Conservation (phyloP, 2,113 vertebrate genomes). For the Ageneiosus marmoratus region DNA sequence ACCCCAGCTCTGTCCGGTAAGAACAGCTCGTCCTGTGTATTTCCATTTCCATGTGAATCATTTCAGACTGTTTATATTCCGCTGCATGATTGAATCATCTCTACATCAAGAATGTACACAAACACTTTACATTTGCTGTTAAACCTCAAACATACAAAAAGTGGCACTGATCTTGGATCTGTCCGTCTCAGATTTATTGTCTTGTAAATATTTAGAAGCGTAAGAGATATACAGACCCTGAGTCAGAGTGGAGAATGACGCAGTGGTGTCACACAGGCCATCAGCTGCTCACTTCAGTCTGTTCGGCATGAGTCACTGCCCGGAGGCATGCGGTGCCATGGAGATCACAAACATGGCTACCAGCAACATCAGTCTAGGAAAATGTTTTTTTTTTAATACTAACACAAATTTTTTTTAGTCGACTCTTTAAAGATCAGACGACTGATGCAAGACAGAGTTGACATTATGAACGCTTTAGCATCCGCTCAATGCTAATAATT, state of each 20-base stretch:
- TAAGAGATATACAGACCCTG: conserved; percentile 12
- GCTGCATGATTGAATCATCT: not conserved
- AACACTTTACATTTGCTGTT: not conserved
- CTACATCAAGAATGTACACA: not conserved
- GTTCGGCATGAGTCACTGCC: conserved; percentile 24
- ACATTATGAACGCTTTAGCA: not conserved
- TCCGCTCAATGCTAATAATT: not conserved
- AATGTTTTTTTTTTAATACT: not conserved
- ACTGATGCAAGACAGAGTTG: not conserved
- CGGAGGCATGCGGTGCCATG: not conserved
- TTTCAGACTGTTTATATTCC: conserved; percentile 9
- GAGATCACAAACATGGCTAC: not conserved
- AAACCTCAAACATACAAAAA: not conserved
- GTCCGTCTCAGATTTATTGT: not conserved
- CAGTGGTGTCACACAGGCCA: not conserved
- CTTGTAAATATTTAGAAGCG: not conserved
- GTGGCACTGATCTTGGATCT: not conserved
- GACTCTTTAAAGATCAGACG: no score
- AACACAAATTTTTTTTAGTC: no score
- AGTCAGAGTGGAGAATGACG: not conserved
- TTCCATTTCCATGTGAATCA: not conserved
- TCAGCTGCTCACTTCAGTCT: conserved; percentile 5
- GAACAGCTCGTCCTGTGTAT: not conserved
- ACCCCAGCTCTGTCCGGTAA: conserved; percentile 46
- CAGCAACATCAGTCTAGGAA: not conserved